Evolutionary conservation across 1,140 invertebrate species (phyloP).

Genomic region (Drosophila ficusphila): DNA sequence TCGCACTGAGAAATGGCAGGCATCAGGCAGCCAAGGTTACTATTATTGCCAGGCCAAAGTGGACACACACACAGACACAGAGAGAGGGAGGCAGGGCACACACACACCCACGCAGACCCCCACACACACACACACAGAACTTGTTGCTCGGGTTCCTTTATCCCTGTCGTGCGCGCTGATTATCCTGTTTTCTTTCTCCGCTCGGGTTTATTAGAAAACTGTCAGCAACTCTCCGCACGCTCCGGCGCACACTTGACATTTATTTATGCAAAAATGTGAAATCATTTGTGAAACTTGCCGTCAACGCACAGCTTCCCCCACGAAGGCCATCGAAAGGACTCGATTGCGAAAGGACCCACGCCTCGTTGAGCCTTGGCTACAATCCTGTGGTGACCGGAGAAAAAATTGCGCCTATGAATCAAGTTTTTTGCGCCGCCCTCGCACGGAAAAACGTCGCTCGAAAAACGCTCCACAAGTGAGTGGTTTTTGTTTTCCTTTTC

Average conservation of each 20-base stretch:
- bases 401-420: constrained; percentile 67
- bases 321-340: constrained; percentile 30
- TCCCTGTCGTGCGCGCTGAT: constrained; percentile 59
- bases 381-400: constrained; percentile 27
- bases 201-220: constrained; percentile 78
- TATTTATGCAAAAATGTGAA: constrained; percentile 83
- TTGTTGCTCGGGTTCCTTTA: constrained; percentile 57
- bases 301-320: constrained; percentile 37
- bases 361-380: constrained; percentile 48
- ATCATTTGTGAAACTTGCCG: constrained; percentile 81
- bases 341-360: constrained; percentile 39
- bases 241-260: constrained; percentile 77
- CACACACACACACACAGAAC: constrained; percentile 31
- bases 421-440: constrained; percentile 45
- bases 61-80: constrained; percentile 40
- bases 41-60: constrained; percentile 78
- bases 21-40: constrained; percentile 75
- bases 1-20: constrained; percentile 65
- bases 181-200: constrained; percentile 69
- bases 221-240: constrained; percentile 74
- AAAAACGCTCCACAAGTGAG: constrained; percentile 31
- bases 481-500: constrained; percentile 14
- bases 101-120: constrained; percentile 9
- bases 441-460: constrained; percentile 1
- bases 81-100: constrained; percentile 69